phyloP scores from a whole-genome alignment of 1,140 invertebrate species.

The Pseudomyrmex cubaensis region DNA sequence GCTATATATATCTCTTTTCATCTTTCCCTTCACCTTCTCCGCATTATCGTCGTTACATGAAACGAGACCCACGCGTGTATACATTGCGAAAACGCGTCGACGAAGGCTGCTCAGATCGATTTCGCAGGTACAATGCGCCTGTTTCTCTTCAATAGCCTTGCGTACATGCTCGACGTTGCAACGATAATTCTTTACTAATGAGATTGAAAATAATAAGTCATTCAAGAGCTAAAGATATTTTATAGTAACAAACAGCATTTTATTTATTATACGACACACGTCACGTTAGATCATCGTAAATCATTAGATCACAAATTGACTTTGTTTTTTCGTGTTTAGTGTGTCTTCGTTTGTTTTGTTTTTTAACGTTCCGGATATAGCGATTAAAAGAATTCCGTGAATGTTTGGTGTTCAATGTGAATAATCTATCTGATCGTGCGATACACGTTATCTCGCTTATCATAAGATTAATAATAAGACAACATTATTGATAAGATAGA shows the following conservation, averaged over 20 bases:
- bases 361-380: too few relatives aligned
- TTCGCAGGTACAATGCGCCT: conserved; percentile 60
- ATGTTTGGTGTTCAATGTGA: too few relatives aligned
- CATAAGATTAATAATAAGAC: too few relatives aligned
- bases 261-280: neutral
- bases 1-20: conserved; percentile 34
- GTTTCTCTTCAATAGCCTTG: conserved; percentile 43
- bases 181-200: conserved; percentile 30
- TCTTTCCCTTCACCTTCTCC: conserved; percentile 31
- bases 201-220: conserved; percentile 33
- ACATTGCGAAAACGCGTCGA: conserved; percentile 60
- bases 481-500: too few relatives aligned
- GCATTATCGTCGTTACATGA: conserved; percentile 36
- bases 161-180: conserved; percentile 4
- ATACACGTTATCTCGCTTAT: too few relatives aligned
- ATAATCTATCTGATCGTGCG: too few relatives aligned
- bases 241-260: neutral
- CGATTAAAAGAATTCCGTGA: too few relatives aligned
- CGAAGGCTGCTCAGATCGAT: conserved; percentile 63
- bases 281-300: neutral
- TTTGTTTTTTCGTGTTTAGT: too few relatives aligned
- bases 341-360: too few relatives aligned
- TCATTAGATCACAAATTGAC: neutral
- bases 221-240: conserved; percentile 2
- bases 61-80: conserved; percentile 61